A percentile compares a stretch with the other conserved stretches of the same genome.
Evolutionary conservation across 2,797 vertebrate species (phyloP).

Genomic region (Danio aesculapii): DNA sequence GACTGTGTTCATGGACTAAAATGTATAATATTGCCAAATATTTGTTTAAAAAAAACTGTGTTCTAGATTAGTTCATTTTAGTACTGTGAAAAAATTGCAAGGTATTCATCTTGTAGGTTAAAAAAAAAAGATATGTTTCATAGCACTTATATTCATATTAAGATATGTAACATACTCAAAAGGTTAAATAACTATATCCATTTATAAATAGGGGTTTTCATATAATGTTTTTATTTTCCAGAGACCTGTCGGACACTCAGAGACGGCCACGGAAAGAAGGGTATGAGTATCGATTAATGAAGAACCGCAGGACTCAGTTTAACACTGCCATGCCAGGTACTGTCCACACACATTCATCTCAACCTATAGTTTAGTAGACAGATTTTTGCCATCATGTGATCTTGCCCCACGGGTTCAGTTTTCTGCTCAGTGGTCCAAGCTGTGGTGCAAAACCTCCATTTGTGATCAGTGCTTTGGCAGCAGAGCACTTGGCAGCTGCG

Average conservation of each 20-base stretch:
- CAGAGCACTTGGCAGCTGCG: slow-evolving; percentile 47
- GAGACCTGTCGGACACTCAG: slow-evolving; percentile 86
- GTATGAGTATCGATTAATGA: slow-evolving; percentile 91
- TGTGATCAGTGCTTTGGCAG: slow-evolving; percentile 51
- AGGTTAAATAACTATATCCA: neutral
- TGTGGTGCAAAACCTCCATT: slow-evolving; percentile 50
- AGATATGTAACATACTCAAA: neutral
- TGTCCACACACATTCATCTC: neutral
- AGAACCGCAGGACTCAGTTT: slow-evolving; percentile 87
- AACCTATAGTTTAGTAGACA: neutral
- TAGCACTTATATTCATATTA: neutral
- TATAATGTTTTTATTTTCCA: slow-evolving; percentile 68
- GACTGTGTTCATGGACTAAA: neutral
- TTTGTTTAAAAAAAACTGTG: neutral
- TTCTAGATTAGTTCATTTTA: neutral
- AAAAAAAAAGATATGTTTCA: neutral
- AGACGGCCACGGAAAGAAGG: slow-evolving; percentile 90
- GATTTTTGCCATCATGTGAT: slow-evolving; percentile 3
- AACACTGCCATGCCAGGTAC: slow-evolving; percentile 89
- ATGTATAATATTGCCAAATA: neutral
- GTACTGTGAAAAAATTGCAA: neutral
- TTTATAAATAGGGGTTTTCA: neutral
- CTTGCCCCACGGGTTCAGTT: slow-evolving; percentile 18
- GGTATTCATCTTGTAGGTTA: neutral
- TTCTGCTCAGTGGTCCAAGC: slow-evolving; percentile 46